These are phyloP conservation scores for Hesperophylax magnus DNA, from an alignment of 1,140 invertebrate species.

Conservation along the genomic window DNA sequence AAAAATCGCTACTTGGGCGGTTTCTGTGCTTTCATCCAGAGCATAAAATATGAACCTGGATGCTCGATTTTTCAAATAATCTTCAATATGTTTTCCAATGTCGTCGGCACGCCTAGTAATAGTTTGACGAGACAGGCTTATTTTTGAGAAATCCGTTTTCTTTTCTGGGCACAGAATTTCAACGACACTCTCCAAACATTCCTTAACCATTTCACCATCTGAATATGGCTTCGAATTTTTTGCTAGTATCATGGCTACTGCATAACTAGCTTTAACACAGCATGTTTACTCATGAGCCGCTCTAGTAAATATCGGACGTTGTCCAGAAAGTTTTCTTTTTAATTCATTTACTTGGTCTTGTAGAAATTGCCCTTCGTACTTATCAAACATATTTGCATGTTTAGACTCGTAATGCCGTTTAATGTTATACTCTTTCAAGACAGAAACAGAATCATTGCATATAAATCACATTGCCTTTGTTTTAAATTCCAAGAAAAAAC, in stretches of 20 bases:
- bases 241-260: too few relatives aligned
- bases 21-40: conserved; percentile 61
- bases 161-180: too few relatives aligned
- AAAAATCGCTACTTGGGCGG: conserved; percentile 60
- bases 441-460: conserved; percentile 54
- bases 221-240: conserved; percentile 59
- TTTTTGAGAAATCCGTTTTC: too few relatives aligned
- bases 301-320: conserved; percentile 37
- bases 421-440: too few relatives aligned
- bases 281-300: conserved; percentile 31
- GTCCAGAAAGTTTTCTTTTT: conserved; percentile 46
- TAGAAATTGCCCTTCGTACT: conserved; percentile 48
- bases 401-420: conserved; percentile 52
- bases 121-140: too few relatives aligned
- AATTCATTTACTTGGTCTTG: too few relatives aligned
- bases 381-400: conserved; percentile 50
- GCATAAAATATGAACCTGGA: conserved; percentile 59
- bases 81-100: conserved; percentile 56
- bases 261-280: conserved; percentile 55
- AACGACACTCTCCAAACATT: too few relatives aligned
- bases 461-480: conserved; percentile 51
- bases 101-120: too few relatives aligned
- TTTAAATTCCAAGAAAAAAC: conserved; percentile 48
- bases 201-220: too few relatives aligned
- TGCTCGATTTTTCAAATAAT: conserved; percentile 53